These are phyloP conservation scores for Eucera pruinosa DNA, from an alignment of 2,888 invertebrate genomes.

Conservation along the genomic window DNA sequence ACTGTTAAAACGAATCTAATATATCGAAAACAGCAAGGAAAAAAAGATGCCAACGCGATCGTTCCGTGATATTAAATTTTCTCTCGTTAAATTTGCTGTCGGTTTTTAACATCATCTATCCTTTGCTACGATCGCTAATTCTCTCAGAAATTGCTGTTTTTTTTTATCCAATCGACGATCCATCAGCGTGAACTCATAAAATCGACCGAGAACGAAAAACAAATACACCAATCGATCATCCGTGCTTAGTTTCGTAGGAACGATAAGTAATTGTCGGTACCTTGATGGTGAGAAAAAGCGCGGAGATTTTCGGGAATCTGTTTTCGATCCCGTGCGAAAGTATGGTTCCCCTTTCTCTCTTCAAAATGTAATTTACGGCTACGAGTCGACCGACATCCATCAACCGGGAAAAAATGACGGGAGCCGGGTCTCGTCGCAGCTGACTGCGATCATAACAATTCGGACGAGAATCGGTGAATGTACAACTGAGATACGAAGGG, in stretches of 20 bases:
- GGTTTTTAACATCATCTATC: neutral
- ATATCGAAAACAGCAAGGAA: neutral
- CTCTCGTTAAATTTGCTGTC: neutral
- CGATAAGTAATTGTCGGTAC: slow-evolving; percentile 64
- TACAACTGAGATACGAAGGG: neutral
- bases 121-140: slow-evolving; percentile 5
- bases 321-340: slow-evolving; percentile 67
- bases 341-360: slow-evolving; percentile 53
- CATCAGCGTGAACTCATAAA: slow-evolving; percentile 60
- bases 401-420: slow-evolving; percentile 63
- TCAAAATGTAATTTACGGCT: slow-evolving; percentile 73
- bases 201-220: slow-evolving; percentile 31
- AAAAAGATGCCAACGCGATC: neutral
- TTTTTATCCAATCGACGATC: slow-evolving; percentile 52
- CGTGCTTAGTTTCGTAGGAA: slow-evolving; percentile 16
- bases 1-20: slow-evolving; percentile 4
- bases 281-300: slow-evolving; percentile 53
- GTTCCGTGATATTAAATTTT: neutral
- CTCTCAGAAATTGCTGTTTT: slow-evolving; percentile 22
- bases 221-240: slow-evolving; percentile 71
- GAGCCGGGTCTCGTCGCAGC: slow-evolving; percentile 45
- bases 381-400: slow-evolving; percentile 63
- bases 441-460: slow-evolving; percentile 47
- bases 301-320: slow-evolving; percentile 70
- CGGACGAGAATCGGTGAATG: slow-evolving; percentile 5